Evolutionary conservation across 2,113 vertebrate genomes (phyloP), one percentile per base, ranked within the genome.

Genomic region (Labrus mixtus): DNA sequence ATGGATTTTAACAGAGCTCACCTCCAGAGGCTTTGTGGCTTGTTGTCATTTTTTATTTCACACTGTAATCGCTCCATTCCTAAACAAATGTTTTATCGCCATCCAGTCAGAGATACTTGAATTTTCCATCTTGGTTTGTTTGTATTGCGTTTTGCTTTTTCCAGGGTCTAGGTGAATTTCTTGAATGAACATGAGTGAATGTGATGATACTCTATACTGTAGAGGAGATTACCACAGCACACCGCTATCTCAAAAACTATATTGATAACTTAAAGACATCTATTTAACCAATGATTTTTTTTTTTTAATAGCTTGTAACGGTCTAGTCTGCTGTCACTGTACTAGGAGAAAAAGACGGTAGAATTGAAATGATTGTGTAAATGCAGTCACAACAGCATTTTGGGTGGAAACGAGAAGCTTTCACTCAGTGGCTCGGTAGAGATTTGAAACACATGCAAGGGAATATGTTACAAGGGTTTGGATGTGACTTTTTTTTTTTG

Each of bases 101-200:
- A 85, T 93, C 76, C 78, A 77, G 87, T 93, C 77, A 87, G 71
- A 89, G 81, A 92, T 93, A 92, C 91, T 94, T 94, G 91, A 93
- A 93, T 90, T 85, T 89, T 85, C 82, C 92, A 87, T 86, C 55
- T 81, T 87, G 37, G 69, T 77, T 90, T 89, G 73, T 91, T 90
- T 87, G 71, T 83, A 41, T 82, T 85, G 48, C 60, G 53, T 73
- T 79, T 67, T 74, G 48, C 74, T 57, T 58, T n/a, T 43, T 9
- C 58, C 66, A 74, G 76, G 84, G 67, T 83, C 62, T 82, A 69
- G 76, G 50, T 73, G 46, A 79, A 57, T 86, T 86, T 88, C 61
- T 82, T 79, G 64, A 73, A 87, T 87, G 65, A 83, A 85, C 73
- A 64, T 81, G 82, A 83, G 84, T 91, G 91, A 93, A 91, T 89